phyloP scores from a whole-genome alignment of 2,113 vertebrate genomes.

The Cyprinodon brontotheroides region DNA sequence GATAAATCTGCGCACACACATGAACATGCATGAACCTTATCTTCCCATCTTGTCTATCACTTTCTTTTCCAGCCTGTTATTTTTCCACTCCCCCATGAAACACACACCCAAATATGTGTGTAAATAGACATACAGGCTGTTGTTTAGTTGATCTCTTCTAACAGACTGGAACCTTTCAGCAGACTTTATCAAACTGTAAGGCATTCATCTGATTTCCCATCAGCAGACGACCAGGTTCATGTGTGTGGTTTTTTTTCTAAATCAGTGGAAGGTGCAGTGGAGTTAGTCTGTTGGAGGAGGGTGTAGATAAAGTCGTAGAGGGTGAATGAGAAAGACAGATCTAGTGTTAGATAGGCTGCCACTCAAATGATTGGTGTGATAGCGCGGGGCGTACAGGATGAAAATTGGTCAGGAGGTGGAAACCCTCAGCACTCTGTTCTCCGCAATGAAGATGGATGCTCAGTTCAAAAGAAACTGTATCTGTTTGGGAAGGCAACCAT shows the following conservation, averaged over 20 bases:
- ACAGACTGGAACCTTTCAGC: conserved; percentile 36
- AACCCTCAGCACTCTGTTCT: neutral
- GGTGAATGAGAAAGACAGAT: conserved; percentile 9
- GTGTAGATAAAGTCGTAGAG: conserved; percentile 20
- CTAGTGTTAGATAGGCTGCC: conserved; percentile 21
- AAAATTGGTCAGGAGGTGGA: conserved; percentile 17
- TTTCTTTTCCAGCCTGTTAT: conserved; percentile 20
- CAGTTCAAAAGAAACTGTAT: neutral
- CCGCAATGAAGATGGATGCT: neutral
- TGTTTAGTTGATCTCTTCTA: conserved; percentile 45
- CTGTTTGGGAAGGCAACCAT: neutral
- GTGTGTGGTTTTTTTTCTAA: conserved; percentile 30
- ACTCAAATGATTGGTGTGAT: conserved; percentile 40
- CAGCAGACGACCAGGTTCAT: conserved; percentile 42
- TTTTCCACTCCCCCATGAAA: conserved; percentile 19
- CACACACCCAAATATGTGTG: conserved; percentile 5
- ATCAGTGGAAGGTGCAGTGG: conserved; percentile 9
- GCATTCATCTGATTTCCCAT: conserved; percentile 46
- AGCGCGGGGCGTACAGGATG: neutral
- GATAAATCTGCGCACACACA: conserved; percentile 33
- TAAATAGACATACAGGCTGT: conserved; percentile 55
- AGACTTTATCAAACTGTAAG: conserved; percentile 38
- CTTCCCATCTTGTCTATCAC: conserved; percentile 25
- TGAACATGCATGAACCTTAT: conserved; percentile 1
- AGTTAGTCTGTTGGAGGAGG: conserved; percentile 14